Percentiles rank a stretch among this genome's conserved stretches.
phyloP scores from a whole-genome alignment of 2,888 invertebrate genomes.

The Perizoma flavofasciatum region DNA sequence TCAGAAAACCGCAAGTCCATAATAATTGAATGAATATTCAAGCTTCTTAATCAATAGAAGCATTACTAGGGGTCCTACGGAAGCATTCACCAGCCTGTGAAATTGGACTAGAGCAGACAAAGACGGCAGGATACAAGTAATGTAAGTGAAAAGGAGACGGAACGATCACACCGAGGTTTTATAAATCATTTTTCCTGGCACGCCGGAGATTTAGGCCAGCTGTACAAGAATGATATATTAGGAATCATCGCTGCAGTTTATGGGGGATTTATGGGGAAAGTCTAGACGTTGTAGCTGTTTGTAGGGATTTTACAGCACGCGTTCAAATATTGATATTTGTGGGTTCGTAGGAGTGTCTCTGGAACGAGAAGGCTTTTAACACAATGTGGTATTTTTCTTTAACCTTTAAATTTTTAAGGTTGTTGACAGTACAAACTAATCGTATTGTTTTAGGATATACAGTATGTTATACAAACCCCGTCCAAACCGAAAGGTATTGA shows the following conservation, averaged over 20 bases:
- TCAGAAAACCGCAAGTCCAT: slow-evolving; percentile 67
- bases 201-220: slow-evolving; percentile 63
- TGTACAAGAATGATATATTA: slow-evolving; percentile 47
- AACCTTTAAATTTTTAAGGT: too few species aligned
- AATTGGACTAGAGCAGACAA: slow-evolving; percentile 75
- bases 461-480: too few species aligned
- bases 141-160: slow-evolving; percentile 50
- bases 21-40: slow-evolving; percentile 83
- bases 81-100: slow-evolving; percentile 78
- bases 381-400: too few species aligned
- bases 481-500: too few species aligned
- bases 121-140: slow-evolving; percentile 46
- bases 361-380: too few species aligned
- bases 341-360: not conserved
- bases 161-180: slow-evolving; percentile 62
- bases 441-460: too few species aligned
- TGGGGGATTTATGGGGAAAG: slow-evolving; percentile 30
- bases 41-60: slow-evolving; percentile 81
- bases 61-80: slow-evolving; percentile 73
- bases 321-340: slow-evolving; percentile 13
- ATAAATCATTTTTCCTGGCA: slow-evolving; percentile 82
- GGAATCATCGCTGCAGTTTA: slow-evolving; percentile 38
- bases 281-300: slow-evolving; percentile 30
- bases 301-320: slow-evolving; percentile 23
- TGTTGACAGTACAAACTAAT: too few species aligned